phyloP scores from a whole-genome alignment of 2,113 vertebrate genomes.

The Vanacampus margaritifer region DNA sequence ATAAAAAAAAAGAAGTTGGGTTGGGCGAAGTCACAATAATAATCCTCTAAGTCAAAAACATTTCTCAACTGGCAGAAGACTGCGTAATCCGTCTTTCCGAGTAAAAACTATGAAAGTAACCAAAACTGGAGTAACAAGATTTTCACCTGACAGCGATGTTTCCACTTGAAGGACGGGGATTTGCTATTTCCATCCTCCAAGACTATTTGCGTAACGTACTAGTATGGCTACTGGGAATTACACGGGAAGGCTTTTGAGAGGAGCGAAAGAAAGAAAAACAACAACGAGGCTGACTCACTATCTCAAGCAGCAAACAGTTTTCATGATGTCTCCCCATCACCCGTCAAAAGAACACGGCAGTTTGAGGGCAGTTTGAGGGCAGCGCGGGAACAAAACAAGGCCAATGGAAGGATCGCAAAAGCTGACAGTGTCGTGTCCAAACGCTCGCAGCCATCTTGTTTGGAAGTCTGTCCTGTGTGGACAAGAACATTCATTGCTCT shows the following conservation, averaged over 20 bases:
- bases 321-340: conserved; percentile 34
- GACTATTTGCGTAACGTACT: conserved; percentile 36
- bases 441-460: conserved; percentile 8
- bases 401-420: conserved; percentile 17
- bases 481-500: neutral
- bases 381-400: conserved; percentile 16
- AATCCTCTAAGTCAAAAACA: conserved; percentile 17
- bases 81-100: conserved; percentile 23
- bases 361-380: conserved; percentile 22
- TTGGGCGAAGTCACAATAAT: conserved; percentile 3
- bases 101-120: conserved; percentile 32
- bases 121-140: conserved; percentile 33
- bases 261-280: conserved; percentile 25
- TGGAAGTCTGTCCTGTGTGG: conserved; percentile 12
- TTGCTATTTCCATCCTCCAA: conserved; percentile 43
- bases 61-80: conserved; percentile 9
- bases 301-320: conserved; percentile 37
- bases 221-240: conserved; percentile 40
- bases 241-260: conserved; percentile 38
- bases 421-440: conserved; percentile 27
- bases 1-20: conserved; percentile 5
- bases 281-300: conserved; percentile 40
- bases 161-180: conserved; percentile 42
- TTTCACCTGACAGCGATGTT: conserved; percentile 50
- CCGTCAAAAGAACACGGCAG: conserved; percentile 10